phyloP scores from a whole-genome alignment of 1,140 invertebrate species.

The Aphelinus certus region DNA sequence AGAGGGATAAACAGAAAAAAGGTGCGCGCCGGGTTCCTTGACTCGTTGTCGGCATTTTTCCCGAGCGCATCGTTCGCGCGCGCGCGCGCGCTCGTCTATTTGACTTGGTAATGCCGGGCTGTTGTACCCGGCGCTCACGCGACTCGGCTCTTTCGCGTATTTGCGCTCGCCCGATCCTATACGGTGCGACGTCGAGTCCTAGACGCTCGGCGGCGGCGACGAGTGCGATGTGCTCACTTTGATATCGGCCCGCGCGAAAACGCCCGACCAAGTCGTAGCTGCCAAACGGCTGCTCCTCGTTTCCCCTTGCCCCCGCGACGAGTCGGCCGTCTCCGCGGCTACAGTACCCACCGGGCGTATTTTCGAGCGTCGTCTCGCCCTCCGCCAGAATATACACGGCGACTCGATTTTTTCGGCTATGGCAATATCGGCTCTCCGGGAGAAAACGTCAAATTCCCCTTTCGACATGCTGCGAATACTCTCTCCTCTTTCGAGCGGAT shows the following conservation, averaged over 20 bases:
- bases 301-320: too few relatives aligned
- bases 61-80: conserved; percentile 48
- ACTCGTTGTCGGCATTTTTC: conserved; percentile 57
- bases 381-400: background rate
- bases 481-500: too few relatives aligned
- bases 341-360: background rate
- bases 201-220: conserved; percentile 11
- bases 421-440: too few relatives aligned
- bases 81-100: conserved; percentile 48
- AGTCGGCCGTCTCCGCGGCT: too few relatives aligned
- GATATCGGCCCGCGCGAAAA: background rate
- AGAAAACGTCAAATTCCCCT: too few relatives aligned
- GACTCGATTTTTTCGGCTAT: too few relatives aligned
- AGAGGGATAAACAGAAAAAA: conserved; percentile 40
- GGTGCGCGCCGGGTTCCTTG: conserved; percentile 53
- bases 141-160: conserved; percentile 3
- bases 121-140: conserved; percentile 49
- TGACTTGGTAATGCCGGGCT: conserved; percentile 64
- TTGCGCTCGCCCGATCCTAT: background rate
- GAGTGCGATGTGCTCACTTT: conserved; percentile 15
- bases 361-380: background rate
- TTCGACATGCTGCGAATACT: too few relatives aligned
- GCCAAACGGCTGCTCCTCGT: background rate
- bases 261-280: background rate
- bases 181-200: conserved; percentile 12